Percentiles rank a stretch among this genome's conserved stretches.
phyloP scores from a whole-genome alignment of 23 tunicate species.

The Trididemnum clinides region DNA sequence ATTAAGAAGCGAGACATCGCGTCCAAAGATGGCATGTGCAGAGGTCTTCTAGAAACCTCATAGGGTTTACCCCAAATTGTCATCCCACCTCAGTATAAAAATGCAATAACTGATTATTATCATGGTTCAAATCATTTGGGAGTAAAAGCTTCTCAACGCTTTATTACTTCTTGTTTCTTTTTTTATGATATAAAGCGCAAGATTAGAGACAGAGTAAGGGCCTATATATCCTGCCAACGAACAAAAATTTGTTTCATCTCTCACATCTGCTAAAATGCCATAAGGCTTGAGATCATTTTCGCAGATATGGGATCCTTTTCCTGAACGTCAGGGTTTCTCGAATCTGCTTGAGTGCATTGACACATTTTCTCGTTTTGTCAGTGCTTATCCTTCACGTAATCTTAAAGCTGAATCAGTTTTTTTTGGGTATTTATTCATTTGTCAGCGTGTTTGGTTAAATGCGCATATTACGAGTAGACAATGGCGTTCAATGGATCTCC shows the following conservation, averaged over 20 bases:
- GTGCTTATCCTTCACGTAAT: neutral
- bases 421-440: neutral
- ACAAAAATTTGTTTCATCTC: neutral
- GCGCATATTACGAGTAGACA: neutral
- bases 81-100: neutral
- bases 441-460: neutral
- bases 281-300: neutral
- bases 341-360: neutral
- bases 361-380: neutral
- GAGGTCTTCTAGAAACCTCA: neutral
- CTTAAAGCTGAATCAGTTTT: neutral
- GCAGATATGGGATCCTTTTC: neutral
- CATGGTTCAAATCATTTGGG: neutral
- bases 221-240: neutral
- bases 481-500: neutral
- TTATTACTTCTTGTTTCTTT: neutral
- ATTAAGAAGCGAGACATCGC: neutral
- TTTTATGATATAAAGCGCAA: neutral
- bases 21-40: neutral
- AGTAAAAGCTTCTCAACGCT: neutral
- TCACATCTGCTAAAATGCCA: neutral
- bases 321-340: neutral
- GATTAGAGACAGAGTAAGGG: neutral
- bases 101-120: neutral
- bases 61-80: neutral